Conservation (phyloP, 1,140 invertebrate genomes). For the Diachasmimorpha longicaudata region DNA sequence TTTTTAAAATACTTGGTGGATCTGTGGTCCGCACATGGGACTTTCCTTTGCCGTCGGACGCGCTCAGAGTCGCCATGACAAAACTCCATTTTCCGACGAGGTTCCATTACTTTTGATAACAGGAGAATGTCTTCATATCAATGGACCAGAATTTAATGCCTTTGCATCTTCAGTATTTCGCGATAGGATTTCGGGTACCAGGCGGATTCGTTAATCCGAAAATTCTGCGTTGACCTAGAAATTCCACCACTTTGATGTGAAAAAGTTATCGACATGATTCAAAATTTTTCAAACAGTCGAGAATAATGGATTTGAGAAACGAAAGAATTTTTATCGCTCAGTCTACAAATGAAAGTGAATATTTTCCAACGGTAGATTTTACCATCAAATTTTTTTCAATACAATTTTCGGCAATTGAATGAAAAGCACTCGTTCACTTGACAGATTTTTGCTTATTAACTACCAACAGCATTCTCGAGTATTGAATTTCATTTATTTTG, state of each 20-base stretch:
- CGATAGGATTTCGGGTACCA: not conserved
- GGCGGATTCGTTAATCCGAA: not conserved
- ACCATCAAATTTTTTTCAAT: too few species aligned
- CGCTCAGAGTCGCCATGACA: not conserved
- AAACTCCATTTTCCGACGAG: too few species aligned
- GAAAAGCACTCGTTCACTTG: slow-evolving; percentile 24
- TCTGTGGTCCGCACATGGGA: too few species aligned
- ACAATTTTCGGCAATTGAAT: not conserved
- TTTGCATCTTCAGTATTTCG: not conserved
- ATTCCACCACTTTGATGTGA: not conserved
- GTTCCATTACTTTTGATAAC: not conserved
- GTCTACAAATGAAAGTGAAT: not conserved
- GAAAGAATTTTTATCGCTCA: not conserved
- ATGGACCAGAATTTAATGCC: slow-evolving; percentile 15
- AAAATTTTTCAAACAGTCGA: too few species aligned
- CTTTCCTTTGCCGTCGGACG: slow-evolving; percentile 39
- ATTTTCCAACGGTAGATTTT: too few species aligned
- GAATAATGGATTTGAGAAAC: too few species aligned
- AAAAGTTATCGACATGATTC: not conserved
- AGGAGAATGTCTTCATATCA: not conserved
- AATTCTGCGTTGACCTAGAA: not conserved
- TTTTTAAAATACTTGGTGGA: too few species aligned
- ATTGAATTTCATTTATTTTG: slow-evolving; percentile 55
- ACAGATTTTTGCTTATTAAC: slow-evolving; percentile 52
- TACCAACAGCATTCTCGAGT: slow-evolving; percentile 19